Evolutionary conservation across 1,140 invertebrate genomes (phyloP).

Genomic region (Panulirus ornatus): DNA sequence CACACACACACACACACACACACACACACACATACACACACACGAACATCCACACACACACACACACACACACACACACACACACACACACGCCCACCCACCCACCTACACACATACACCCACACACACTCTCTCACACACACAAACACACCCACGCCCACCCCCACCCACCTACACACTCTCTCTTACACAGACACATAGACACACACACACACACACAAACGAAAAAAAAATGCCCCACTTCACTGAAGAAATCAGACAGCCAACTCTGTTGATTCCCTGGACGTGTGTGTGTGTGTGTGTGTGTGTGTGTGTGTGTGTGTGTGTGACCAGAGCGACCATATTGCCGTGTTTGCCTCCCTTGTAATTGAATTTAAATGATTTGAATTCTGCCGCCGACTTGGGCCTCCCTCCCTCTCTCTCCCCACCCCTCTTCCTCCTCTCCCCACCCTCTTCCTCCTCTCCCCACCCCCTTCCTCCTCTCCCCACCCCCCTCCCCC

Average conservation of each 20-base stretch:
- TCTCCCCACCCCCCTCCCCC: too few relatives aligned
- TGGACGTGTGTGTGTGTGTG: neutral
- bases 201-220: too few relatives aligned
- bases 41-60: neutral
- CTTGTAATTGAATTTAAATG: constrained; percentile 66
- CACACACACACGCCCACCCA: neutral
- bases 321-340: neutral
- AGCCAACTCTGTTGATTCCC: neutral
- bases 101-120: too few relatives aligned
- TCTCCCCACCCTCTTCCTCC: neutral
- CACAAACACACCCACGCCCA: too few relatives aligned
- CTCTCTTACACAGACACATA: too few relatives aligned
- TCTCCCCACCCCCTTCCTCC: too few relatives aligned
- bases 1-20: too few relatives aligned
- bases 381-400: constrained; percentile 59
- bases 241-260: neutral
- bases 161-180: too few relatives aligned
- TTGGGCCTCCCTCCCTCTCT: constrained; percentile 24
- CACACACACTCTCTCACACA: too few relatives aligned
- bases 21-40: too few relatives aligned
- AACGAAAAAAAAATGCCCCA: neutral
- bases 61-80: neutral
- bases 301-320: neutral
- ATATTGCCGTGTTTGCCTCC: constrained; percentile 59
- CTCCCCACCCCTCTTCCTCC: neutral